Evolutionary conservation across 2,888 invertebrate species (phyloP).

Genomic region (Ophonus ardosiacus): DNA sequence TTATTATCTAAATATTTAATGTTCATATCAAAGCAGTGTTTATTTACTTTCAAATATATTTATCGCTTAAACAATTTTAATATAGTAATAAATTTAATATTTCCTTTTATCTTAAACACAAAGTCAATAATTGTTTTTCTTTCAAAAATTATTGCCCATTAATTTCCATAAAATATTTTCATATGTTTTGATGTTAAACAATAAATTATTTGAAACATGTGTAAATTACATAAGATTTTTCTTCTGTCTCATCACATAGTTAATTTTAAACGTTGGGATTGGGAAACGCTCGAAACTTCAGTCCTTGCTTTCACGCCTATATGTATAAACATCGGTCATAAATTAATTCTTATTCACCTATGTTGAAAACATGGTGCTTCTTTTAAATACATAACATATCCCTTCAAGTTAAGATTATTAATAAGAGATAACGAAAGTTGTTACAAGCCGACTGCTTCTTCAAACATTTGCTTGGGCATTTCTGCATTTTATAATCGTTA

Average conservation of each 20-base stretch:
- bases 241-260: background rate
- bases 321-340: constrained; percentile 46
- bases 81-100: background rate
- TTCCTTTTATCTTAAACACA: background rate
- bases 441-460: constrained; percentile 21
- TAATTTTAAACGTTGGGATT: background rate
- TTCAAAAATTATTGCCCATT: background rate
- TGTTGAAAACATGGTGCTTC: constrained; percentile 42
- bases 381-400: constrained; percentile 54
- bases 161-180: background rate
- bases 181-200: background rate
- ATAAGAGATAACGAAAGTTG: constrained; percentile 44
- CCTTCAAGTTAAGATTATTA: constrained; percentile 52
- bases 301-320: constrained; percentile 38
- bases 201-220: background rate
- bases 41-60: background rate
- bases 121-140: background rate
- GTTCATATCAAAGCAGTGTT: background rate
- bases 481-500: constrained; percentile 6
- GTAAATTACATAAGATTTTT: background rate
- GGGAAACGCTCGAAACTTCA: constrained; percentile 20
- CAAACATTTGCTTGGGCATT: constrained; percentile 44
- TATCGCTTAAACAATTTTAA: background rate
- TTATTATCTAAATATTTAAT: background rate
- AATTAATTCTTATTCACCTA: constrained; percentile 53